phyloP scores from a whole-genome alignment of 2,888 invertebrate species.

The Sympetrum striolatum region DNA sequence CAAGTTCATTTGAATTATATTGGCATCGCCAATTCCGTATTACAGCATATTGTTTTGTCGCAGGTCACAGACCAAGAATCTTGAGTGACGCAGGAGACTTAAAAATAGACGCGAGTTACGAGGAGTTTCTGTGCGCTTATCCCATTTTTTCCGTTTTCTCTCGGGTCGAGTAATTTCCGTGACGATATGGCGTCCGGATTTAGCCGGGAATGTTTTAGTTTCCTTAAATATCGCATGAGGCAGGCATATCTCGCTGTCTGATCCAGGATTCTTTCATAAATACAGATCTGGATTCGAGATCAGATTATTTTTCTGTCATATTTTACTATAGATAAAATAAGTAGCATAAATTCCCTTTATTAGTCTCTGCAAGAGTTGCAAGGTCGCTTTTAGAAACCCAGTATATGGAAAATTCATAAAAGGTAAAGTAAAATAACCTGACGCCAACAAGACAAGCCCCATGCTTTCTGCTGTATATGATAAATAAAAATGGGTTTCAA shows the following conservation, averaged over 20 bases:
- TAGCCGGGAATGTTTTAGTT: neutral
- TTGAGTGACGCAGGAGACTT: neutral
- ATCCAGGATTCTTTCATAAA: neutral
- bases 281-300: neutral
- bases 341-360: too few species aligned
- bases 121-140: neutral
- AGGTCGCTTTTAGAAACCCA: too few species aligned
- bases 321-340: too few species aligned
- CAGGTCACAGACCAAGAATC: neutral
- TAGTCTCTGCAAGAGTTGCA: too few species aligned
- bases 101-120: neutral
- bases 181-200: neutral
- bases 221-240: neutral
- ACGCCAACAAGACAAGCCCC: too few species aligned
- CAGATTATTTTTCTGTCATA: too few species aligned
- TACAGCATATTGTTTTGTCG: too few species aligned
- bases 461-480: too few species aligned
- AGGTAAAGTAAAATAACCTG: too few species aligned
- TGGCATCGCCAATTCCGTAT: too few species aligned
- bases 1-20: neutral
- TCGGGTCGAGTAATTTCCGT: neutral
- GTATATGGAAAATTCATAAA: too few species aligned
- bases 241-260: neutral
- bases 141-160: neutral
- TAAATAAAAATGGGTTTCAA: too few species aligned